Evolutionary conservation across 2,797 vertebrate species (phyloP).

Genomic region (Sitta carolinensis): DNA sequence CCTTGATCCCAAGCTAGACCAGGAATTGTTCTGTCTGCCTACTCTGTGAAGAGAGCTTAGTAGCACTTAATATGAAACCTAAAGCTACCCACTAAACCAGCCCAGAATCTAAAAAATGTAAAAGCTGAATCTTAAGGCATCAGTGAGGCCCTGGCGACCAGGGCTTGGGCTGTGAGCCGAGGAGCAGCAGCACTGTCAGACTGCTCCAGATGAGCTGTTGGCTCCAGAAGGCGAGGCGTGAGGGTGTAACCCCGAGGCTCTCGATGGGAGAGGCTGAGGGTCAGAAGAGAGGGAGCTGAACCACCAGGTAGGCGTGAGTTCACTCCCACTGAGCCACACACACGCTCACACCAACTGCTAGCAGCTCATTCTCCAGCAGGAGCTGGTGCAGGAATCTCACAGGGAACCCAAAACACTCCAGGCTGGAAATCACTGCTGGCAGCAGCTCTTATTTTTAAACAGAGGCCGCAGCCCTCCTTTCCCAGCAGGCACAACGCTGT

Average conservation of each 20-base stretch:
- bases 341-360: background rate
- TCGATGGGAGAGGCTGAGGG: background rate
- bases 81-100: too few relatives aligned
- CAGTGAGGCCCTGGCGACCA: too few relatives aligned
- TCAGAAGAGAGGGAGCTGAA: background rate
- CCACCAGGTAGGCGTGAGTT: background rate
- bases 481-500: background rate
- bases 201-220: background rate
- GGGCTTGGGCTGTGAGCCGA: background rate
- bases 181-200: background rate
- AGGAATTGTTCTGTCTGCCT: too few relatives aligned
- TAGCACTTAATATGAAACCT: too few relatives aligned
- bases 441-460: constrained; percentile 49
- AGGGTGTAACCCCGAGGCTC: background rate
- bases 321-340: background rate
- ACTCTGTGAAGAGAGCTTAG: too few relatives aligned
- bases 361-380: background rate
- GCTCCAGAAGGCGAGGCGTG: background rate
- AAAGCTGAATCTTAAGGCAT: too few relatives aligned
- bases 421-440: constrained; percentile 27
- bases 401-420: constrained; percentile 3
- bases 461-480: constrained; percentile 37
- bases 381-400: background rate
- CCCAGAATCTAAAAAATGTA: too few relatives aligned
- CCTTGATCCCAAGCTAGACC: too few relatives aligned